phyloP scores from a whole-genome alignment of 2,113 vertebrate species.

The Carassius auratus region DNA sequence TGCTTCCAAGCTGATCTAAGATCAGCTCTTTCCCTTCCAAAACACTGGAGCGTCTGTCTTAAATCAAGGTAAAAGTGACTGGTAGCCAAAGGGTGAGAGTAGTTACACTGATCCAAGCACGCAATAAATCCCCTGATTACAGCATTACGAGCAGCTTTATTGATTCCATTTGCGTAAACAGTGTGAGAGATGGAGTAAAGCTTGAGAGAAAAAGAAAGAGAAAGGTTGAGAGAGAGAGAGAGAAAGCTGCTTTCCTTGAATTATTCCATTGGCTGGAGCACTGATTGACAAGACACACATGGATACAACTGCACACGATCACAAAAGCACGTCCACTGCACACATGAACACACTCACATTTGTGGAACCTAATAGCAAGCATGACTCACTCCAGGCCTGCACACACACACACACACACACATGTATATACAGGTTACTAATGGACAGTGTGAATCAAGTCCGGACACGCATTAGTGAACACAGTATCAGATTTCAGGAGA shows the following conservation, averaged over 20 bases:
- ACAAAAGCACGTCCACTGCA: not conserved
- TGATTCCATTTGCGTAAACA: conserved; percentile 43
- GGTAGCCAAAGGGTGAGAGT: conserved; percentile 33
- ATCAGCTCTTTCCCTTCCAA: conserved; percentile 5
- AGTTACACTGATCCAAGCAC: conserved; percentile 25
- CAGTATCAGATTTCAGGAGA: conserved; percentile 32
- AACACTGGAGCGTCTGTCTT: conserved; percentile 16
- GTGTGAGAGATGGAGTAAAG: conserved; percentile 19
- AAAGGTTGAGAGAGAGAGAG: conserved; percentile 1
- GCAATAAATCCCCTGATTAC: conserved; percentile 43
- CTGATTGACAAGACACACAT: conserved; percentile 28
- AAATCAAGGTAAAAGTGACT: conserved; percentile 25
- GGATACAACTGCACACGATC: not conserved
- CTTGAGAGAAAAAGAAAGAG: conserved; percentile 11
- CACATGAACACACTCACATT: conserved; percentile 21
- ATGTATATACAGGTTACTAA: conserved; percentile 4
- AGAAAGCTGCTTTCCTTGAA: conserved; percentile 17
- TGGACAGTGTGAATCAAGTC: conserved; percentile 27
- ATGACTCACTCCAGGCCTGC: conserved; percentile 4
- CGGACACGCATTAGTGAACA: conserved; percentile 30
- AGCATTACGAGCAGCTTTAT: conserved; percentile 36
- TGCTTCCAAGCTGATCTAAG: conserved; percentile 9
- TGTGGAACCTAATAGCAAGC: conserved; percentile 7
- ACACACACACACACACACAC: conserved; percentile 38
- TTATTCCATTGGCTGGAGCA: not conserved